Evolutionary conservation across 2,113 vertebrate species (phyloP), one percentile per base, ranked within the genome.

Genomic region (Suncus etruscus): DNA sequence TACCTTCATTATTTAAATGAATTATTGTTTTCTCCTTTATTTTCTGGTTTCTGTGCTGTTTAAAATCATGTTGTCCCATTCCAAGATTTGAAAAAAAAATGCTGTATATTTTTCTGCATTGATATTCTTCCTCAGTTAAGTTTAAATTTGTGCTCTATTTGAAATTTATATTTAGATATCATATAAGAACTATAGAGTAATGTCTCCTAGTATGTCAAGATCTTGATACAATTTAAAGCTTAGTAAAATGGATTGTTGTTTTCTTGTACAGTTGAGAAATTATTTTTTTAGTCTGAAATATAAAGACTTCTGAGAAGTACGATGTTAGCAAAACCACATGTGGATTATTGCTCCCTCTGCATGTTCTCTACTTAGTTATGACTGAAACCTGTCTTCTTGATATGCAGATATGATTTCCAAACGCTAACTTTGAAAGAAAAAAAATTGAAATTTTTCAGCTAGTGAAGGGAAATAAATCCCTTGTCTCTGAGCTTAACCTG

Each of bases 31-130:
- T n/a, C n/a, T 91, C 2, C 32, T 89, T 81, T 66, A 3, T 78
- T 92, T 86, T 89, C 72, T 83, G 24, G 25, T 25, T 72, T 78
- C 73, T 89, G 24, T 94, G 45, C 83, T 90, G 68, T 16, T 85
- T 61, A 69, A 66, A 86, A 91, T 92, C 10, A 58, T 22, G 24
- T 50, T 54, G 18, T 22, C 3, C 8, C 2, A 66, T 47, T 83
- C 16, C 32, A 90, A 86, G 8, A 69, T 72, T 91, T 70, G 10
- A 25, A 66, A 73, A 66, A 73, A 76, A 32, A 47, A 22, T 25
- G 8, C 83, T n/a, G 80, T 45, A 76, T 87, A 83, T 90, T 92
- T 29, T 87, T 92, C 25, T 86, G 22, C 84, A 80, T 83, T 83
- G 29, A 68, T 10, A 91, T 1, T 3, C 14, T 81, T 16, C 58